Evolutionary conservation across 30 jellyfish, hydroid and myxozoan species (phyloP).

Genomic region (Turritopsis dohrnii): DNA sequence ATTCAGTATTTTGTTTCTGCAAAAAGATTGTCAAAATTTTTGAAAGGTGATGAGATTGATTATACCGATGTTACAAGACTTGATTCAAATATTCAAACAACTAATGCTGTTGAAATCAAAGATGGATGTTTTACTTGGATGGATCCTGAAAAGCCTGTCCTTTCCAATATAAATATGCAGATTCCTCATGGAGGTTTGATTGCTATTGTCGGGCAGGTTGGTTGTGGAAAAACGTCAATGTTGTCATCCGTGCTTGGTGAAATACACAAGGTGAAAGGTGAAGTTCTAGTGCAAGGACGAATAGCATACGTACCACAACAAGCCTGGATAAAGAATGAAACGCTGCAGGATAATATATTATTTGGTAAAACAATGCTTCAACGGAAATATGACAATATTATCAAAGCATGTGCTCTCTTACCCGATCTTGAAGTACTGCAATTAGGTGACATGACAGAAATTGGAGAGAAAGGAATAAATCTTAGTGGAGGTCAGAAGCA

Average conservation of each 20-base stretch:
- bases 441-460: slow-evolving; percentile 88
- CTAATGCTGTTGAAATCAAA: slow-evolving; percentile 20
- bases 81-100: slow-evolving; percentile 36
- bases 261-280: slow-evolving; percentile 66
- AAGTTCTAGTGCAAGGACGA: slow-evolving; percentile 57
- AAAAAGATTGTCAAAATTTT: slow-evolving; percentile 53
- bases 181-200: slow-evolving; percentile 50
- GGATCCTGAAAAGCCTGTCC: slow-evolving; percentile 24
- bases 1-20: slow-evolving; percentile 74
- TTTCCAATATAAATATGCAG: slow-evolving; percentile 28
- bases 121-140: slow-evolving; percentile 31
- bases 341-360: slow-evolving; percentile 70
- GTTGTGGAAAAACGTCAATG: slow-evolving; percentile 87
- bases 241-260: slow-evolving; percentile 93
- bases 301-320: slow-evolving; percentile 95
- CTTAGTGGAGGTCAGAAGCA: slow-evolving; percentile 99
- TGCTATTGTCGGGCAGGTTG: slow-evolving; percentile 97
- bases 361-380: slow-evolving; percentile 50
- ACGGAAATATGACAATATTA: slow-evolving; percentile 45
- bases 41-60: slow-evolving; percentile 83
- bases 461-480: slow-evolving; percentile 99
- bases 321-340: slow-evolving; percentile 97
- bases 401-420: slow-evolving; percentile 84
- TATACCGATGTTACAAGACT: slow-evolving; percentile 24
- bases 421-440: slow-evolving; percentile 74